Evolutionary conservation across 1,140 invertebrate genomes (phyloP), one percentile per base, ranked within the genome.

Genomic region (Cyclargus thomasi): DNA sequence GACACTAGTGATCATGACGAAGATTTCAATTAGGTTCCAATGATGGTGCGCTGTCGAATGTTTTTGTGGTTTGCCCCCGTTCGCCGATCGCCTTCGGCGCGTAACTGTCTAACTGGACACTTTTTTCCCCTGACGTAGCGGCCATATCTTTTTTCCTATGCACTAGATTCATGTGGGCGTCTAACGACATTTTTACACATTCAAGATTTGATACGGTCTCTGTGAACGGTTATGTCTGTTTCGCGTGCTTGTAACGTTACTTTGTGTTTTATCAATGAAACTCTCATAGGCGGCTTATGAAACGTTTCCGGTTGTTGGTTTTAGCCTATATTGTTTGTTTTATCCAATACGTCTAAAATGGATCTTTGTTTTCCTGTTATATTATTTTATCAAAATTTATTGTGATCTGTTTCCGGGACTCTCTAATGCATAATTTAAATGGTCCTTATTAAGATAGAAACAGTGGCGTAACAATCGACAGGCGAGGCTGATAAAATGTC

Each of bases 91-190:
- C 77, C 85, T 78, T 74, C 74, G 76, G 76, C 83, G 75, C 82
- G 74, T 88, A 88, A 88, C 86, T 86, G 75, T 82, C 73, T 88
- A 88, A 88, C 86, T 86, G 84, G 77, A 85, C 78, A 76, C 73
- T 85, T 88, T 88, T 88, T 88, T 88, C 67, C 63, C 62, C 21
- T 18, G 29, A 62, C 23, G 72, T 66, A 59, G 20, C 29, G 72
- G 76, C 74, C 76, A 73, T 68, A 75, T 74, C 55, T 18, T 70
- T 76, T 81, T 79, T 78, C 76, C 69, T 67, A 67, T 71, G 67
- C 66, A 69, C 68, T 63, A 71, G 63, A 59, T 67, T 74, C 64
- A 59, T 74, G 79, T 81, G 73, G 74, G 74, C 65, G 71, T 64
- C 16, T 76, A 73, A 82, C 69, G 75, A 79, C 77, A 73, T 79